Percentiles rank a stretch among this genome's conserved stretches.
Conservation (phyloP, 2,888 invertebrate species). For the Drosophila percnosoma region DNA sequence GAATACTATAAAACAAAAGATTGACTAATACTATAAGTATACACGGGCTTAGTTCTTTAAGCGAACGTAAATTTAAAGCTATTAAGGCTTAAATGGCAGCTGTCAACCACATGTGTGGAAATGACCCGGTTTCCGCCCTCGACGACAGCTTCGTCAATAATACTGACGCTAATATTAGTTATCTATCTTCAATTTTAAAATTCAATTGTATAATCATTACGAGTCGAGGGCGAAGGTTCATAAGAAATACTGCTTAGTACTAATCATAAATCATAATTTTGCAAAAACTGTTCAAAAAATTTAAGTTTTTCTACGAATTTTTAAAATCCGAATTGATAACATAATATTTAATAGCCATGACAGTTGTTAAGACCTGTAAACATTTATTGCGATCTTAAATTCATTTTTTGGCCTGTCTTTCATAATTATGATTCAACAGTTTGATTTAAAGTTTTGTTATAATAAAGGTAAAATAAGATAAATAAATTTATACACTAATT, state of each 20-base stretch:
- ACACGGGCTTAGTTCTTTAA: neutral
- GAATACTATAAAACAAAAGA: neutral
- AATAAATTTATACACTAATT: too few species aligned
- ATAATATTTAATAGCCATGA: too few species aligned
- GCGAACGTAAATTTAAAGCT: neutral
- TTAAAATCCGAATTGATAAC: too few species aligned
- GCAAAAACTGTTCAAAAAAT: too few species aligned
- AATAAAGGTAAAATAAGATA: too few species aligned
- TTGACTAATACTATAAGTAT: conserved; percentile 2
- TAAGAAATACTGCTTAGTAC: too few species aligned
- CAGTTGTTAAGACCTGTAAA: too few species aligned
- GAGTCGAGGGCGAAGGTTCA: too few species aligned
- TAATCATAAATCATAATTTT: too few species aligned
- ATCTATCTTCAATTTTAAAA: neutral
- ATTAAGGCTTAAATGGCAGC: neutral
- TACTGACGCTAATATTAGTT: neutral
- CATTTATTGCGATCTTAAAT: too few species aligned
- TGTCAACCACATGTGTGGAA: neutral
- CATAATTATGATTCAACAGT: neutral
- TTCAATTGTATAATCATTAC: neutral
- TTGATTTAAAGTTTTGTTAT: too few species aligned
- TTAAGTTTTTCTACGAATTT: too few species aligned
- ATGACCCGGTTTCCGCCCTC: neutral
- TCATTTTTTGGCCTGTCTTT: neutral
- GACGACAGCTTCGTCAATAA: neutral